Evolutionary conservation across 2,888 invertebrate species (phyloP).

Genomic region (Drosophila percnosoma): DNA sequence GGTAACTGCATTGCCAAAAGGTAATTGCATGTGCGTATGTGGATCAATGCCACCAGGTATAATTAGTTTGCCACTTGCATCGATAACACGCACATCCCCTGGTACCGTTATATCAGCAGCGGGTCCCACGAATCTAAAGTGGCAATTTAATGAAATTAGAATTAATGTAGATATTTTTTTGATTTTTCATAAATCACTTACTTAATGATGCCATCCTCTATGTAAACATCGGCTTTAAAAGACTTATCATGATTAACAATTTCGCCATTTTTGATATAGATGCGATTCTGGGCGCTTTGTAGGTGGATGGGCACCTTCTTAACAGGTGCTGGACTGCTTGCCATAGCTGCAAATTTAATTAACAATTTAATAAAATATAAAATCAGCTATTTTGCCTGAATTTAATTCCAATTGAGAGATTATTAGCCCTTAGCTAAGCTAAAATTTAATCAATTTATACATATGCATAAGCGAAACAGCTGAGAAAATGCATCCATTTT

Average conservation of each 20-base stretch:
- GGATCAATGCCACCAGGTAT: constrained; percentile 99
- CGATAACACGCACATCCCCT: constrained; percentile 96
- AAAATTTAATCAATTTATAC: not conserved
- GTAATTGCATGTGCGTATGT: constrained; percentile 97
- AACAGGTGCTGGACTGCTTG: constrained; percentile 89
- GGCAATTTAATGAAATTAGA: not conserved
- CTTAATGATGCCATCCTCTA: constrained; percentile 98
- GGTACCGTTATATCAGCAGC: constrained; percentile 86
- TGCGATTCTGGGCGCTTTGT: constrained; percentile 95
- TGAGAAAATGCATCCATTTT: constrained; percentile 12
- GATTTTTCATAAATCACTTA: constrained; percentile 85
- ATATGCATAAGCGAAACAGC: not conserved
- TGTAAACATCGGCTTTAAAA: constrained; percentile 95
- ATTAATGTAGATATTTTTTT: not conserved
- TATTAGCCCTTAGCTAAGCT: not conserved
- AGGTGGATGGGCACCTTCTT: constrained; percentile 97
- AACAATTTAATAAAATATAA: not conserved
- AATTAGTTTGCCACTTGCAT: constrained; percentile 95
- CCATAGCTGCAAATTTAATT: constrained; percentile 50
- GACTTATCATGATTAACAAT: constrained; percentile 97
- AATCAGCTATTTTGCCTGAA: not conserved
- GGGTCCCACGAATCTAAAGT: constrained; percentile 82
- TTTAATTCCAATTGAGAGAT: not conserved
- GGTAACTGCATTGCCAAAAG: constrained; percentile 95
- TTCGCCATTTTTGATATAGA: constrained; percentile 97